phyloP scores from a whole-genome alignment of 2,888 invertebrate species.

The Tromatobia lineatoria region DNA sequence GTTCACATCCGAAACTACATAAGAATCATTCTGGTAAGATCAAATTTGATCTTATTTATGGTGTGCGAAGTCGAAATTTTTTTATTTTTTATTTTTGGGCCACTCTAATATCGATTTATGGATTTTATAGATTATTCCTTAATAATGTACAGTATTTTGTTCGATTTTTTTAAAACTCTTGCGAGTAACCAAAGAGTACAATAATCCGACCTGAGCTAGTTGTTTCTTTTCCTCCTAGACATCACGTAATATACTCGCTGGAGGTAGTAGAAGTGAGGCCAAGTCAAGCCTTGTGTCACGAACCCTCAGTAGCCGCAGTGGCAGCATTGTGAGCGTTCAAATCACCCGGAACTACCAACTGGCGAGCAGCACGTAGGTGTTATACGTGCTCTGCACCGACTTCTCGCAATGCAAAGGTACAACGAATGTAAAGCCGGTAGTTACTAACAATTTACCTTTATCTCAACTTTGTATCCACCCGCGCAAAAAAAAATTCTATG shows the following conservation, averaged over 20 bases:
- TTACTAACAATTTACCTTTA: background rate
- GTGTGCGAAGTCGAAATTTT: too few species aligned
- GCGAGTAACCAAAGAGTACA: background rate
- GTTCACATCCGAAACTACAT: too few species aligned
- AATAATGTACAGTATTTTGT: background rate
- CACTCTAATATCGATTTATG: too few species aligned
- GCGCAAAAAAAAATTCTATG: too few species aligned
- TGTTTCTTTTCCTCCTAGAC: constrained; percentile 17
- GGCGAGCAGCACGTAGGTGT: constrained; percentile 60
- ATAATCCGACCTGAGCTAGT: constrained; percentile 1
- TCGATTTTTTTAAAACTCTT: background rate
- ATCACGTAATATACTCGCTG: constrained; percentile 16
- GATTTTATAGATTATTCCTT: background rate
- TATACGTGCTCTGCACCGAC: constrained; percentile 19
- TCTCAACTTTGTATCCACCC: background rate
- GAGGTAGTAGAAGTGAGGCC: constrained; percentile 32
- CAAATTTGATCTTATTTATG: too few species aligned
- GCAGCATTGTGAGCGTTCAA: constrained; percentile 69
- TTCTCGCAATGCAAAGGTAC: constrained; percentile 33
- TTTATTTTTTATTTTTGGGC: too few species aligned
- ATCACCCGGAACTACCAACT: constrained; percentile 68
- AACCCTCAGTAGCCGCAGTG: constrained; percentile 27
- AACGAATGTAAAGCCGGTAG: background rate
- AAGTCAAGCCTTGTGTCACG: constrained; percentile 57
- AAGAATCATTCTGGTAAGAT: too few species aligned